phyloP scores from a whole-genome alignment of 2,888 invertebrate genomes.

The Clanis bilineata region DNA sequence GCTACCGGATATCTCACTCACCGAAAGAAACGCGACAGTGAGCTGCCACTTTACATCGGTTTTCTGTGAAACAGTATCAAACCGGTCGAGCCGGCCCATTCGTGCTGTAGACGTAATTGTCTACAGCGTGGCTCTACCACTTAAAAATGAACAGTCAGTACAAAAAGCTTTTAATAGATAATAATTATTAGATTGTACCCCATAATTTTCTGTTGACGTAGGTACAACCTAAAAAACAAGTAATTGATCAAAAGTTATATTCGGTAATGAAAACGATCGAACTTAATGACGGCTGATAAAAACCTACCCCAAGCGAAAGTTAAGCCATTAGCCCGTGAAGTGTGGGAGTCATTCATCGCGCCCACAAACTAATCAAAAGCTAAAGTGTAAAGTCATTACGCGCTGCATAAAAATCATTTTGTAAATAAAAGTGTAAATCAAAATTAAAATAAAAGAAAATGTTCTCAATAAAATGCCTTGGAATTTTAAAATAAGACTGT shows the following conservation, averaged over 20 bases:
- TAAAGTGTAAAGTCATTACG: background rate
- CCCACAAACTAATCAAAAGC: slow-evolving; percentile 19
- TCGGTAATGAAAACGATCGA: background rate
- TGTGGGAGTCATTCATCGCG: slow-evolving; percentile 26
- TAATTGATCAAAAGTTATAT: background rate
- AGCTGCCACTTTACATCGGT: too few species aligned
- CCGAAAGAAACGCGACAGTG: too few species aligned
- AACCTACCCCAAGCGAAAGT: slow-evolving; percentile 11
- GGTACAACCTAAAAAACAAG: background rate
- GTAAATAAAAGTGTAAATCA: slow-evolving; percentile 32
- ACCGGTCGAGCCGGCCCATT: too few species aligned
- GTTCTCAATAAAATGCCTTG: slow-evolving; percentile 51
- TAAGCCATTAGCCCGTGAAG: slow-evolving; percentile 20
- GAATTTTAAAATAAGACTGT: slow-evolving; percentile 74
- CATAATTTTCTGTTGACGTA: background rate
- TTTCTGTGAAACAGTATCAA: too few species aligned
- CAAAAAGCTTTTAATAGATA: too few species aligned
- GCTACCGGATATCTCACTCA: too few species aligned
- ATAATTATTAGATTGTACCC: too few species aligned
- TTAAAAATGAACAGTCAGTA: too few species aligned
- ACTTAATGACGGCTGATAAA: background rate
- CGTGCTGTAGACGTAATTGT: too few species aligned
- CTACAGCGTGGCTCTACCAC: too few species aligned
- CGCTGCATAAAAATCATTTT: slow-evolving; percentile 1
- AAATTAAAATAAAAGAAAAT: slow-evolving; percentile 43